Base-by-base conservation (phyloP, 2,797 vertebrate species). In the Sylvia borin region DNA sequence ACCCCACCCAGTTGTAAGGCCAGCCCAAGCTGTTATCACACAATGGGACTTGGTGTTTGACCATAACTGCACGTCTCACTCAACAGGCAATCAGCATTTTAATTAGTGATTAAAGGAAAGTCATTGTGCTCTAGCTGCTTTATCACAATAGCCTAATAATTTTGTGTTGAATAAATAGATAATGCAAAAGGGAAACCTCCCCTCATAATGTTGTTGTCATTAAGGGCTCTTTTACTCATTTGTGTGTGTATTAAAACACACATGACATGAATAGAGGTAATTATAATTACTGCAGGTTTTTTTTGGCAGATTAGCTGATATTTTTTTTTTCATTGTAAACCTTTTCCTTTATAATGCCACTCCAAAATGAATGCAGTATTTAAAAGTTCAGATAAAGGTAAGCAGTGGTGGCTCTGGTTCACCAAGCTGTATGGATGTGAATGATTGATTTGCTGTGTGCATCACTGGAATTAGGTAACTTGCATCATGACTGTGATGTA, bases 131-230 rank as follows among this genome's bases (percentile, higher is more conserved):
- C 97, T 97, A 96, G 97, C 98, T 98, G 97, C 97, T 98, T 98
- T 98, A 98, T 98, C 98, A 97, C 97, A 98, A 98, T 98, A 98
- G 98, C 98, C 97, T 98, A 98, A 98, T 98, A 98, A 98, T 98
- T 98, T 98, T 97, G 97, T 95, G 97, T 98, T 98, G 98, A 98
- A 98, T 98, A 98, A 98, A 98, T 98, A 98, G 98, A 98, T 98
- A 98, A 98, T 98, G 96, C 97, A 98, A 97, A 97, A 97, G 95
- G 97, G 96, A 98, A 98, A 96, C 97, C 97, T 98, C 96, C 97
- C 96, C 95, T 98, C 95, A 96, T 97, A 97, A 97, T 97, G 96
- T 97, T 98, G 94, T 97, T 98, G 97, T 97, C 97, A 97, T 98
- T 98, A 98, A 97, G 96, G 66, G 85, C 96, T 97, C 97, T 97